Conservation (phyloP, 2,113 vertebrate species). For the Entomyzon cyanotis region DNA sequence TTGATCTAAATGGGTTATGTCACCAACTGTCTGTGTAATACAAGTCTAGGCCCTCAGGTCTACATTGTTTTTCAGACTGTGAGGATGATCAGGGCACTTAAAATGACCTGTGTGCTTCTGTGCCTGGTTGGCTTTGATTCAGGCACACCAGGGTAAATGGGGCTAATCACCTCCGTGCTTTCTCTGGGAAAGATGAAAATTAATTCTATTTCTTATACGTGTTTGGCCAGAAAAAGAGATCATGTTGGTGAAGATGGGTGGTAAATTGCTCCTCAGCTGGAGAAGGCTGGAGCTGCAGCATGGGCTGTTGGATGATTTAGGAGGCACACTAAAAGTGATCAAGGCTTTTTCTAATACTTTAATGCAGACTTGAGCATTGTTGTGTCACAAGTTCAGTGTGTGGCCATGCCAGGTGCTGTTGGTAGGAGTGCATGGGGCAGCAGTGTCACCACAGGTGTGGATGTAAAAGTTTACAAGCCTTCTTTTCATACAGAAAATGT, state of each 20-base stretch:
- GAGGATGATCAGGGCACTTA: background rate
- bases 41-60: background rate
- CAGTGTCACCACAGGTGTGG: background rate
- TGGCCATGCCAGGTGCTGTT: background rate
- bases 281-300: background rate
- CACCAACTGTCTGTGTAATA: background rate
- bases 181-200: background rate
- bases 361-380: background rate
- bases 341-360: background rate
- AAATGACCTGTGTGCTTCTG: background rate
- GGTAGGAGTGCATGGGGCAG: background rate
- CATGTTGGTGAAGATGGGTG: background rate
- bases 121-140: background rate
- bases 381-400: background rate
- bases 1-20: background rate
- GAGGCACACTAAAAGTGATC: background rate
- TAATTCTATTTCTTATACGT: background rate
- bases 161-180: background rate
- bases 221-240: background rate
- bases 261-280: slow-evolving; percentile 29
- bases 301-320: background rate
- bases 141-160: background rate
- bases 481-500: background rate
- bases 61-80: background rate
- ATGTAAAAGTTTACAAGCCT: background rate